Conservation (phyloP, 2,797 vertebrate species). For the Anas capensis region DNA sequence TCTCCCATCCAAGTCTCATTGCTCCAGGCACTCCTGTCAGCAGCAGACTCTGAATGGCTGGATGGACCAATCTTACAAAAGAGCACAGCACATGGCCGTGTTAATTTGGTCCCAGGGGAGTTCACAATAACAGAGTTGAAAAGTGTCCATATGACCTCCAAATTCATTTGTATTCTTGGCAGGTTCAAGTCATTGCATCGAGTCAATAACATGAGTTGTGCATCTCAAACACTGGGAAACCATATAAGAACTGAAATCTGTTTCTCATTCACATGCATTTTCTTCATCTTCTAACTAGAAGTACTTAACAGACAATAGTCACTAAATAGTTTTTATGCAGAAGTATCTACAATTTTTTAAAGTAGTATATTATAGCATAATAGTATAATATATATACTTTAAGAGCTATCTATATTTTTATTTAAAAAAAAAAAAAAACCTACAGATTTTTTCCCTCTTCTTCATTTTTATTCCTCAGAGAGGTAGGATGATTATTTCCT, state of each 20-base stretch:
- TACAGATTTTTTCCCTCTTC: not conserved
- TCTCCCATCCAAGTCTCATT: not conserved
- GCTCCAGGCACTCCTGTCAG: conserved; percentile 11
- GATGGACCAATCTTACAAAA: not conserved
- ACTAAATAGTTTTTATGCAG: not conserved
- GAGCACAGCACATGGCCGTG: not conserved
- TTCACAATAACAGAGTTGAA: not conserved
- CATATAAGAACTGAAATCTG: not conserved
- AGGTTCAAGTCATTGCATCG: rapidly evolving
- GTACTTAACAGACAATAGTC: not conserved
- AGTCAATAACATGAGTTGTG: not conserved
- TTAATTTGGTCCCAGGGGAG: not conserved
- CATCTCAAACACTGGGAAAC: not conserved
- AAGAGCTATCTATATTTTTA: no score
- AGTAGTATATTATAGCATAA: no score
- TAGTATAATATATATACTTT: no score
- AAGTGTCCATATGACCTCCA: not conserved
- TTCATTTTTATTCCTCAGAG: not conserved
- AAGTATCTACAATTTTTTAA: not conserved
- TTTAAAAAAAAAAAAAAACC: not conserved
- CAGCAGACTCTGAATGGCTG: not conserved
- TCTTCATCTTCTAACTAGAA: not conserved
- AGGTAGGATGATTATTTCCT: not conserved
- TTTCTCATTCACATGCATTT: not conserved
- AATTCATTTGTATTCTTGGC: not conserved